These are phyloP conservation scores for Cariama cristata DNA, from an alignment of 2,113 vertebrate genomes.

Conservation along the genomic window DNA sequence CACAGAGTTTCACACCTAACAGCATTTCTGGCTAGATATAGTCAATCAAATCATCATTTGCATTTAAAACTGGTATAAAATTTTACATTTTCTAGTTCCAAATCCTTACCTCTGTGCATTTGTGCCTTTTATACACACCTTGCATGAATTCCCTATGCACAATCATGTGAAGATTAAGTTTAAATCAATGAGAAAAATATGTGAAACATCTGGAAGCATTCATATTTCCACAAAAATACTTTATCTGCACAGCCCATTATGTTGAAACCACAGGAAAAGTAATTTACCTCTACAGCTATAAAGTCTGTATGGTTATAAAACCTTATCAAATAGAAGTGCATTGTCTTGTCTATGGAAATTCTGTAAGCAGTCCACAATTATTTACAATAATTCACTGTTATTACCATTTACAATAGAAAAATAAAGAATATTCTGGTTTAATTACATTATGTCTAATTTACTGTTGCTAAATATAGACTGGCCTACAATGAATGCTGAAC, in stretches of 20 bases:
- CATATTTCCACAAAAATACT: background rate
- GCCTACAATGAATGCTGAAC: background rate
- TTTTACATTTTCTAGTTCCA: background rate
- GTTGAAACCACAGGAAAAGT: background rate
- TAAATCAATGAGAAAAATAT: constrained; percentile 7
- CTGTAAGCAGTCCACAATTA: constrained; percentile 55
- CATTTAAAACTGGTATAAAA: background rate
- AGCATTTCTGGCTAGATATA: background rate
- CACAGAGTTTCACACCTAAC: constrained; percentile 9
- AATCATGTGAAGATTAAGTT: background rate
- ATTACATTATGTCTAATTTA: background rate
- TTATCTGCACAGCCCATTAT: background rate
- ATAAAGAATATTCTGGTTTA: constrained; percentile 26
- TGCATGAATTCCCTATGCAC: background rate
- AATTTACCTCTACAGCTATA: constrained; percentile 28
- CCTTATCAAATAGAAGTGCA: constrained; percentile 1
- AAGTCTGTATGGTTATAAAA: background rate
- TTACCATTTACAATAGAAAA: constrained; percentile 21
- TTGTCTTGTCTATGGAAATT: constrained; percentile 46
- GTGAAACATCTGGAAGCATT: constrained; percentile 1
- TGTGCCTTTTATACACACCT: background rate
- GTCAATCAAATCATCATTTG: constrained; percentile 2
- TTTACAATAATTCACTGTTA: constrained; percentile 26
- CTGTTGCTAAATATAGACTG: constrained; percentile 1
- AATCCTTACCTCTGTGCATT: background rate